Evolutionary conservation across 92 coral and sea anemone species (phyloP), one percentile per base, ranked within the genome.

Genomic region (Pocillopora meandrina): DNA sequence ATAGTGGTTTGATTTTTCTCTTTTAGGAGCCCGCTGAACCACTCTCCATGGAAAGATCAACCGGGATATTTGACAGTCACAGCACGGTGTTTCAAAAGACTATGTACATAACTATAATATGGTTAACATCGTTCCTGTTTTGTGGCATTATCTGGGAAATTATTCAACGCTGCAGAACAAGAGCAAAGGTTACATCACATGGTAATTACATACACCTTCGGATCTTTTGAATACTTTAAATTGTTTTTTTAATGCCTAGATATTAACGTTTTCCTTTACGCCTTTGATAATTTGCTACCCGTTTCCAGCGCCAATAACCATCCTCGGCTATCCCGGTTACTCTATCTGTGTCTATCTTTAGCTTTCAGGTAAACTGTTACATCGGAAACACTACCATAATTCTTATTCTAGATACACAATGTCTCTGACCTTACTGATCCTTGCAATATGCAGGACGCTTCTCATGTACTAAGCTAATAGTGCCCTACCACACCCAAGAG

Each of bases 51-150:
- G 86, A 82, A 56, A 61, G 80, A 65, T 82, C 86, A 9, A 82
- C 86, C 9, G 80, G 80, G 7, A n/a, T 72, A 6, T 82, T 73
- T 73, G 86, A 82, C 78, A 82, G 86, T n/a, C 59, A 72, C 62
- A 82, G 86, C 47, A 17, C n/a, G 10, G 52, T 74, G 19, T 82
- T 82, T 56, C 78, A 74, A 73, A 82, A 20, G 11, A 63, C 80
- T 21, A 61, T 82, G 72, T 64, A 61, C 47, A 61, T 82, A 19
- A 61, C 60, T 17, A 14, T 49, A 10, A 26, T 59, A 15, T 55
- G 73, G 33, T 35, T 82, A 5, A 47, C 56, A 72, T 36, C 56
- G 23, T 35, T 21, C n/a, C 3, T 82, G 1, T 10, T 73, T 15
- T 49, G 47, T 20, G 86, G 86, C 20, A 21, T 36, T 26, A 20